Evolutionary conservation across 2,888 invertebrate species (phyloP).

Genomic region (Luperina testacea): DNA sequence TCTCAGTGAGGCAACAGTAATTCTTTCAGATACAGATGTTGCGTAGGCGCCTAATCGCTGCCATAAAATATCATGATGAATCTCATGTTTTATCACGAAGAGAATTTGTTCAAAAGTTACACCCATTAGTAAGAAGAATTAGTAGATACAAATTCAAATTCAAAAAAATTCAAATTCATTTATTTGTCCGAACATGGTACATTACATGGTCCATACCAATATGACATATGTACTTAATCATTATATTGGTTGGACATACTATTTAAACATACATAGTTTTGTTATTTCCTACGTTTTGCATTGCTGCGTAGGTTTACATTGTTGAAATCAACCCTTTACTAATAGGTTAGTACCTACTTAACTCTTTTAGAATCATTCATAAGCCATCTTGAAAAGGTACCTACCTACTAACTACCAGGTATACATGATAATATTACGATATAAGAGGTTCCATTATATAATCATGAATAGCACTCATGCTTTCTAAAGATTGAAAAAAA

Average conservation of each 20-base stretch:
- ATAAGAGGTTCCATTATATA: background rate
- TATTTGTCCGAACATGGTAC: too few species aligned
- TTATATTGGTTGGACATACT: background rate
- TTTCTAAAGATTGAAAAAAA: background rate
- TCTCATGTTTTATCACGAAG: conserved; percentile 28
- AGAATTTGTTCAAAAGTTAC: background rate
- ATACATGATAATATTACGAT: background rate
- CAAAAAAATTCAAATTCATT: too few species aligned
- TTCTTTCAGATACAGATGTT: conserved; percentile 58
- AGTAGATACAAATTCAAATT: too few species aligned
- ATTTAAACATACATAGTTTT: background rate
- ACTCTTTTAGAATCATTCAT: background rate
- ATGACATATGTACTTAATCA: too few species aligned
- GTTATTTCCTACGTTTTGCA: too few species aligned
- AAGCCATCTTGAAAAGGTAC: background rate
- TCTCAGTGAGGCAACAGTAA: conserved; percentile 52
- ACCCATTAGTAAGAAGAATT: background rate
- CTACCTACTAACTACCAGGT: too few species aligned
- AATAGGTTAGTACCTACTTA: background rate
- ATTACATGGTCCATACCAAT: too few species aligned
- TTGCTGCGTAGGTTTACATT: background rate
- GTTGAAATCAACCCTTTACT: background rate
- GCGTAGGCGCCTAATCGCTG: conserved; percentile 47
- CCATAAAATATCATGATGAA: conserved; percentile 34
- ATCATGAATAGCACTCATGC: background rate